These are phyloP conservation scores for Apodemia duryi DNA, from an alignment of 2,888 invertebrate species.

Conservation along the genomic window DNA sequence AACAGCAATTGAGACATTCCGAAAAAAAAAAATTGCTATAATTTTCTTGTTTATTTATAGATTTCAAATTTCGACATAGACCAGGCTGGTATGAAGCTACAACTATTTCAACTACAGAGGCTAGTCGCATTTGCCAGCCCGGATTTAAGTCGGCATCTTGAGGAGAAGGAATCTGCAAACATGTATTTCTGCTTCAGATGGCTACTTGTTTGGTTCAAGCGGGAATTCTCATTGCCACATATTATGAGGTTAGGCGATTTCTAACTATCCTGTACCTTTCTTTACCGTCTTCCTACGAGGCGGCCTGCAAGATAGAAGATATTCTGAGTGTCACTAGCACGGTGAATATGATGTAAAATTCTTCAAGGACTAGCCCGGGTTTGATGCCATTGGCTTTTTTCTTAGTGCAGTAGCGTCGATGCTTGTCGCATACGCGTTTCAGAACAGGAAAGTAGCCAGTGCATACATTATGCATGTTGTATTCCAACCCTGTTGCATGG, in stretches of 20 bases:
- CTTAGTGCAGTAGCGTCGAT: too few relatives aligned
- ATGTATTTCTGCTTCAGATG: slow-evolving; percentile 99
- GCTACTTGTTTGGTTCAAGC: slow-evolving; percentile 96
- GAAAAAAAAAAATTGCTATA: too few relatives aligned
- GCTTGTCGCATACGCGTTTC: too few relatives aligned
- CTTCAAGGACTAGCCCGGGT: too few relatives aligned
- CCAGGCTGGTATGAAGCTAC: slow-evolving; percentile 97
- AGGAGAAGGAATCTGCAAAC: slow-evolving; percentile 91
- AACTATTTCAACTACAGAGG: slow-evolving; percentile 90
- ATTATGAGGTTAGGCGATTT: slow-evolving; percentile 81
- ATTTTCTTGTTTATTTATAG: slow-evolving; percentile 50
- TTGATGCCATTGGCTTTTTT: too few relatives aligned
- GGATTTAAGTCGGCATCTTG: slow-evolving; percentile 90
- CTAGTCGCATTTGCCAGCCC: slow-evolving; percentile 91
- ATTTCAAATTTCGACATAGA: slow-evolving; percentile 97
- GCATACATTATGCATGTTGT: too few relatives aligned
- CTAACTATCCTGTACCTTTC: too few relatives aligned
- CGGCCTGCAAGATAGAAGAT: neutral
- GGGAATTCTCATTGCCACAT: slow-evolving; percentile 93
- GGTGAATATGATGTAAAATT: too few relatives aligned
- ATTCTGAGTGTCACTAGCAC: too few relatives aligned
- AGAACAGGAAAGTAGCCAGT: too few relatives aligned
- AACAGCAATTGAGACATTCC: too few relatives aligned
- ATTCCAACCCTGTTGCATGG: too few relatives aligned
- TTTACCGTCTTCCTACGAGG: neutral